These are phyloP conservation scores for Vulpes lagopus DNA, from an alignment of 2,113 vertebrate genomes.

Conservation along the genomic window DNA sequence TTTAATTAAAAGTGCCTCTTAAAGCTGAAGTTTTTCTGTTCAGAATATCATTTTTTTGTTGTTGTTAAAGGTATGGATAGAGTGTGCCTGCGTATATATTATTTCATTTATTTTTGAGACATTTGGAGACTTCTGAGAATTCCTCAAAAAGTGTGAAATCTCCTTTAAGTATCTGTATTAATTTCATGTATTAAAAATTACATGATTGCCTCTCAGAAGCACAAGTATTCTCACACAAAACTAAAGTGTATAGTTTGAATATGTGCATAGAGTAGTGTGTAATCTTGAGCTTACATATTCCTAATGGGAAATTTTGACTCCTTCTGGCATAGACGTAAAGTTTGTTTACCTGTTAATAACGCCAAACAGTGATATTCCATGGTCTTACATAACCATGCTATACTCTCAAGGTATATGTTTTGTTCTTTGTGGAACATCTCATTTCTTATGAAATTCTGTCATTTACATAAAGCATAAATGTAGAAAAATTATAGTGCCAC, in stretches of 20 bases:
- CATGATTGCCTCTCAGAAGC: constrained; percentile 79
- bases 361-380: not conserved
- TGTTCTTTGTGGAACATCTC: not conserved
- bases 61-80: constrained; percentile 60
- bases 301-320: constrained; percentile 36
- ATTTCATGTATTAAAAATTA: constrained; percentile 84
- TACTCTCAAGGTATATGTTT: not conserved
- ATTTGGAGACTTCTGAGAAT: constrained; percentile 93
- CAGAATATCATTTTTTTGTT: constrained; percentile 80
- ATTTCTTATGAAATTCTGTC: constrained; percentile 16
- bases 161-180: constrained; percentile 84
- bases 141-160: constrained; percentile 90
- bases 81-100: constrained; percentile 77
- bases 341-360: constrained; percentile 52
- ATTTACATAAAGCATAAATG: not conserved
- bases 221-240: constrained; percentile 77
- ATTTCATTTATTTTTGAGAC: constrained; percentile 93
- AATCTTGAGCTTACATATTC: constrained; percentile 65
- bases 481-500: not conserved
- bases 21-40: constrained; percentile 87
- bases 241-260: not conserved
- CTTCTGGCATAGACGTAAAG: not conserved
- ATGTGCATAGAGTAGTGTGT: constrained; percentile 63
- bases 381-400: not conserved
- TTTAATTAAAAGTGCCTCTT: constrained; percentile 86